Conservation (phyloP, 2,797 vertebrate genomes). For the Chiroxiphia lanceolata region DNA sequence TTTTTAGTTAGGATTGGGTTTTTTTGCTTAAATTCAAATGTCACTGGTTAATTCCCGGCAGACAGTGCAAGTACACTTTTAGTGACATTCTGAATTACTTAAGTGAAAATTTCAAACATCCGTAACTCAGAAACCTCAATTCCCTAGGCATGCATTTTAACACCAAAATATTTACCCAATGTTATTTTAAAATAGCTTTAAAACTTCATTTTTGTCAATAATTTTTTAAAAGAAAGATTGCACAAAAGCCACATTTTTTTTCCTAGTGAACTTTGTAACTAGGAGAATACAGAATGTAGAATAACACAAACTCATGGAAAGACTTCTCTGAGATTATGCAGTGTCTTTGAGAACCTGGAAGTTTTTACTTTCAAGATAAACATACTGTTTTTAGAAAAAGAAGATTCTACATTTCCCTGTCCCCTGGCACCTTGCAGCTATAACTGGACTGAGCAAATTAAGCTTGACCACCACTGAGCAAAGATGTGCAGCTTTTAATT, state of each 20-base stretch:
- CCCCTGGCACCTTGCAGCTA: not conserved
- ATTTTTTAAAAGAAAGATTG: not conserved
- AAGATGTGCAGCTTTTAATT: slow-evolving; percentile 6
- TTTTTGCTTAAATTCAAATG: not conserved
- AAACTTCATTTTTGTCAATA: not conserved
- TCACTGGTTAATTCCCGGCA: not conserved
- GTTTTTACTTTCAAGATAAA: not conserved
- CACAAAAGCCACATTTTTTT: not conserved
- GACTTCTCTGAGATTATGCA: not conserved
- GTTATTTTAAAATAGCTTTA: not conserved
- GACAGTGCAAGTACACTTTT: not conserved
- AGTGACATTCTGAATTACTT: not conserved
- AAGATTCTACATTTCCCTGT: not conserved
- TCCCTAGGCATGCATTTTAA: not conserved
- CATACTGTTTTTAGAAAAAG: not conserved
- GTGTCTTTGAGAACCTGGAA: not conserved
- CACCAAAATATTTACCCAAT: not conserved
- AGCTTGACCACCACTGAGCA: not conserved
- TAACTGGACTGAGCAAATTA: not conserved
- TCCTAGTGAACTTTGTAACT: not conserved
- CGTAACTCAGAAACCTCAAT: not conserved
- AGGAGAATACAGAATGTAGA: not conserved
- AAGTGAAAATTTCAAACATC: not conserved
- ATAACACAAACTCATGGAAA: not conserved
- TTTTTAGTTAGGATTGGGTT: not conserved